phyloP scores from a whole-genome alignment of 2,888 invertebrate genomes.

The Drosophila mimica region DNA sequence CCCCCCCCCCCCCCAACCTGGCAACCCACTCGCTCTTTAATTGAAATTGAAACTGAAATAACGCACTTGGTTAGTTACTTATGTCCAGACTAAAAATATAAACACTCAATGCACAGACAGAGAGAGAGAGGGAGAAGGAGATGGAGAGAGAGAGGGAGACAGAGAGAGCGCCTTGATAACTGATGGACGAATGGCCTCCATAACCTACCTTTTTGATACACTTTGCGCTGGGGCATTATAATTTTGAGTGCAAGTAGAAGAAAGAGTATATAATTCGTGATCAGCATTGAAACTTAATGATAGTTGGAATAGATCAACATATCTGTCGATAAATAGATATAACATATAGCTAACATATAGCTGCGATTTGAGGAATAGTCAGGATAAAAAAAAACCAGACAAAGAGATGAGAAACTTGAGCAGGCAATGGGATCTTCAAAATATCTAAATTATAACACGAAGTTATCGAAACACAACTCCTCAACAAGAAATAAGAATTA shows the following conservation, averaged over 20 bases:
- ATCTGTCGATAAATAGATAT: neutral
- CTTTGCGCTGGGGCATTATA: neutral
- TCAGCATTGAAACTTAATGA: neutral
- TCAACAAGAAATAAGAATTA: neutral
- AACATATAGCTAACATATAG: neutral
- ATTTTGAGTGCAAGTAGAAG: neutral
- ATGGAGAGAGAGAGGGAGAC: neutral
- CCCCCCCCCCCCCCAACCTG: fast-evolving
- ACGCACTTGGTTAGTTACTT: slow-evolving; percentile 62
- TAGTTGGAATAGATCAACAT: neutral
- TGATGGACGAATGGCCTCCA: slow-evolving; percentile 21
- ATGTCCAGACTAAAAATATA: slow-evolving; percentile 70
- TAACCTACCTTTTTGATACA: slow-evolving; percentile 1
- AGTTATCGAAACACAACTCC: neutral
- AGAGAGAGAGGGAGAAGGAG: no score
- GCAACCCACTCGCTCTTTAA: slow-evolving; percentile 49
- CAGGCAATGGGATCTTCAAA: neutral
- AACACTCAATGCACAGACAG: neutral
- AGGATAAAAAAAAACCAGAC: no score
- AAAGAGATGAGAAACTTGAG: no score
- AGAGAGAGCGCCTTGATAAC: slow-evolving; percentile 17
- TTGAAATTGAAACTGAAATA: slow-evolving; percentile 76
- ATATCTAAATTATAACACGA: neutral
- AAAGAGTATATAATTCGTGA: neutral
- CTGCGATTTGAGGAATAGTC: no score